Base-by-base conservation (phyloP, 2,797 vertebrate species). In the Acanthiza pusilla region DNA sequence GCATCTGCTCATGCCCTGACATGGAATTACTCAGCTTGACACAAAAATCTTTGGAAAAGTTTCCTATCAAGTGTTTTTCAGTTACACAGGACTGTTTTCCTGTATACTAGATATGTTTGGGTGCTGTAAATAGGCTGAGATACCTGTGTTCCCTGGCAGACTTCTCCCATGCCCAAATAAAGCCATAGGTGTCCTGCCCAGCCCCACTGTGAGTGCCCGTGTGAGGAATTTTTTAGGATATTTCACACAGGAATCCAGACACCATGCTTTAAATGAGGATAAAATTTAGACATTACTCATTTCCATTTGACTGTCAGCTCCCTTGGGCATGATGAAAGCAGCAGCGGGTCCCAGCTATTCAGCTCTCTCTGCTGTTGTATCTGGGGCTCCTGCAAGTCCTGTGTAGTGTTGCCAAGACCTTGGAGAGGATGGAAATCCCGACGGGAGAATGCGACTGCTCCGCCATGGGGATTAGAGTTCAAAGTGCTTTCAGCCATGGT, bases 401-500 rank as follows among this genome's bases (percentile, higher is more conserved):
- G 53, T 94, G 93, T 80, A 85, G 85, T 79, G 53, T 40, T 91
- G 96, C 90, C 79, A 88, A 85, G 68, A 60, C 68, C 82, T 76
- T 63, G 72, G 82, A 74, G 85, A 77, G 94, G 85, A 70, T 77
- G 89, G 66, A 84, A 92, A 84, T 74, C 77, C 82, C 0, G 17
- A 78, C 85, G 30, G 67, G 88, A 95, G 82, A 93, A 91, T 91
- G 75, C 0, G 5, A 9, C 27, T 16, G 20, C 66, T 70, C 47
- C 0, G 8, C 62, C 2, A 8, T 1, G 10, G 74, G 85, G 95
- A 96, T 96, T 94, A 94, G 88, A 80, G 83, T 94, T 88, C 92
- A 91, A 95, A 89, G 76, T 84, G 81, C 87, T 92, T 65, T 61
- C 82, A 78, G 34, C 54, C 84, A 9, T 1, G 14, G 61, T 57